These are phyloP conservation scores for Micronycteris hirsuta DNA, from an alignment of 2,113 vertebrate genomes.

Conservation along the genomic window DNA sequence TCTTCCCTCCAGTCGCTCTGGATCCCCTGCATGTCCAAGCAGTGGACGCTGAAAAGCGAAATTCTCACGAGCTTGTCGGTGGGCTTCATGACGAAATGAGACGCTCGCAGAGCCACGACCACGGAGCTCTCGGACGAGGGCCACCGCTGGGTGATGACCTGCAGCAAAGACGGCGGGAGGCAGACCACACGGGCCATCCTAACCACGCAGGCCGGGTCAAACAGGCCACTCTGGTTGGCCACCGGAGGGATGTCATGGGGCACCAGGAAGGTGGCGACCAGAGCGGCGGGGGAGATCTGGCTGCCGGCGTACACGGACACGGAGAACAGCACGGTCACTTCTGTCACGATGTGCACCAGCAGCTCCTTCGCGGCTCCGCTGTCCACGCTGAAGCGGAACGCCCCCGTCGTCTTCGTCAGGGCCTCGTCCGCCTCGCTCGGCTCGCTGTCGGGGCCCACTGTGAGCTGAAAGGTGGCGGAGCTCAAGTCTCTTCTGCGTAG, in stretches of 20 bases:
- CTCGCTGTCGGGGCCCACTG: constrained; percentile 49
- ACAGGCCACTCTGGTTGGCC: neutral
- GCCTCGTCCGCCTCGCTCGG: fast-evolving
- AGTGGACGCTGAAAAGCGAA: constrained; percentile 68
- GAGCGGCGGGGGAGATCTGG: neutral
- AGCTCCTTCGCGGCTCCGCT: neutral
- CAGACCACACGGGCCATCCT: constrained; percentile 71
- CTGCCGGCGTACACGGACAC: constrained; percentile 66
- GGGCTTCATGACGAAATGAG: neutral
- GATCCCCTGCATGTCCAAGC: constrained; percentile 72
- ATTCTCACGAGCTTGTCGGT: constrained; percentile 58
- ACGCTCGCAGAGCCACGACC: constrained; percentile 50
- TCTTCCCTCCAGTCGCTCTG: constrained; percentile 66
- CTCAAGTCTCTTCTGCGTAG: constrained; percentile 67
- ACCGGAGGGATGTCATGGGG: constrained; percentile 51
- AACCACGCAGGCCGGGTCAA: neutral
- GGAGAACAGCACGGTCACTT: constrained; percentile 65
- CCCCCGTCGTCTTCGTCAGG: constrained; percentile 47
- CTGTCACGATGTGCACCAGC: constrained; percentile 77
- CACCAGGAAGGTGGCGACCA: constrained; percentile 57
- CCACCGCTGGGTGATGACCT: neutral
- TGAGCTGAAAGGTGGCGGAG: constrained; percentile 43
- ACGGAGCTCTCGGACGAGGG: neutral
- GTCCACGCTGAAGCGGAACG: constrained; percentile 70
- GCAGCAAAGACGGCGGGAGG: constrained; percentile 71